Evolutionary conservation across 2,113 vertebrate genomes (phyloP).

Genomic region (Dasypus novemcinctus): DNA sequence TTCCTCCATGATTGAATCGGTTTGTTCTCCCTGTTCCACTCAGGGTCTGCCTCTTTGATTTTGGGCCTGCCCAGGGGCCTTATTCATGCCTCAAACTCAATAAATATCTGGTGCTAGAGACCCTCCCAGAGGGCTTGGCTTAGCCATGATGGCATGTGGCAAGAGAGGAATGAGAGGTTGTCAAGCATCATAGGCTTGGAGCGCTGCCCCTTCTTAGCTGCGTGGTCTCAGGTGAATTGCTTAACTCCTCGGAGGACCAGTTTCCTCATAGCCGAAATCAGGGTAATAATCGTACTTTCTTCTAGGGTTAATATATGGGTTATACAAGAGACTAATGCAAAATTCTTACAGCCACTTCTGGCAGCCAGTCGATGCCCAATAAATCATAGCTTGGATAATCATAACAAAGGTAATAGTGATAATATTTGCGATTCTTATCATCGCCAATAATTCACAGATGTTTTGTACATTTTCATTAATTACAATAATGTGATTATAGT

Average conservation of each 20-base stretch:
- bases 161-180: background rate
- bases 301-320: background rate
- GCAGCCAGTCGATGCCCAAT: background rate
- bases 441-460: background rate
- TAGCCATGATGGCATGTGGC: background rate
- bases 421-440: background rate
- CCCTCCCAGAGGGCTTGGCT: accelerated
- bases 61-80: background rate
- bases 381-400: background rate
- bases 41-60: background rate
- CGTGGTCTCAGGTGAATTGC: background rate
- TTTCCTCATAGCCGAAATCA: background rate
- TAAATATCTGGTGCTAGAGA: background rate
- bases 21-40: background rate
- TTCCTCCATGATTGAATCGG: background rate
- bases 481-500: slow-evolving; percentile 30
- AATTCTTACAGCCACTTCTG: background rate
- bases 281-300: background rate
- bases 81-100: background rate
- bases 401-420: background rate
- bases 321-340: slow-evolving; percentile 33
- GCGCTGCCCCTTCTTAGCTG: background rate
- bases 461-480: slow-evolving; percentile 50
- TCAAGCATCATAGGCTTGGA: background rate
- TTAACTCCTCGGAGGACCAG: background rate